These are phyloP conservation scores for Narcine bancroftii DNA, from an alignment of 2,113 vertebrate genomes.

Conservation along the genomic window DNA sequence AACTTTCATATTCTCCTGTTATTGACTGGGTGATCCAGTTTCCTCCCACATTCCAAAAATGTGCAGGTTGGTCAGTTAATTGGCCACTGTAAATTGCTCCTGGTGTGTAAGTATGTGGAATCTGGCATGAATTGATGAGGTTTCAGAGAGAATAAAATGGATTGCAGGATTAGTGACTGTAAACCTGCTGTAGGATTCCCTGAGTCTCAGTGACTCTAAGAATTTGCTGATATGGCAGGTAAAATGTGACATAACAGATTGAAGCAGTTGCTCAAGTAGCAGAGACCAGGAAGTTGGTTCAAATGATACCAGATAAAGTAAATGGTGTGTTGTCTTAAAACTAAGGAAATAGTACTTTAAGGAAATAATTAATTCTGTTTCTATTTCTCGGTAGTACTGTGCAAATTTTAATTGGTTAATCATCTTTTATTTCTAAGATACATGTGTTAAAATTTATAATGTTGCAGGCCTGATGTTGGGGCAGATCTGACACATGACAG, in stretches of 20 bases:
- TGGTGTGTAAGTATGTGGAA: no score
- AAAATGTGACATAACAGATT: neutral
- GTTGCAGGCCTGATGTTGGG: no score
- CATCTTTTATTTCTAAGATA: neutral
- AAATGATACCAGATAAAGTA: neutral
- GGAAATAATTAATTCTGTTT: neutral
- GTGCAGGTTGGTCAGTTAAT: no score
- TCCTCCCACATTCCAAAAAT: no score
- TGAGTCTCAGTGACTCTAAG: neutral
- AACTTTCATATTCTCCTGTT: no score
- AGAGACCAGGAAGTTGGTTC: neutral
- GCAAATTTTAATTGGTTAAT: neutral
- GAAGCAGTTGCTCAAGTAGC: neutral
- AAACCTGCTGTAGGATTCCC: no score
- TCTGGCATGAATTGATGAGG: no score
- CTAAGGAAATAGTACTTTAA: neutral
- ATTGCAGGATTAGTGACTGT: no score
- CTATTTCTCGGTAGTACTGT: neutral
- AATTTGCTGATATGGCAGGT: neutral
- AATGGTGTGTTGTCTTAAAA: neutral
- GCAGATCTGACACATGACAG: no score
- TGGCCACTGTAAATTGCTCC: no score
- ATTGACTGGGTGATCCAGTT: no score
- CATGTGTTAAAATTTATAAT: neutral
- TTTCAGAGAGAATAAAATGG: no score